Conservation (phyloP, 2,113 vertebrate species). For the Chionomys nivalis region DNA sequence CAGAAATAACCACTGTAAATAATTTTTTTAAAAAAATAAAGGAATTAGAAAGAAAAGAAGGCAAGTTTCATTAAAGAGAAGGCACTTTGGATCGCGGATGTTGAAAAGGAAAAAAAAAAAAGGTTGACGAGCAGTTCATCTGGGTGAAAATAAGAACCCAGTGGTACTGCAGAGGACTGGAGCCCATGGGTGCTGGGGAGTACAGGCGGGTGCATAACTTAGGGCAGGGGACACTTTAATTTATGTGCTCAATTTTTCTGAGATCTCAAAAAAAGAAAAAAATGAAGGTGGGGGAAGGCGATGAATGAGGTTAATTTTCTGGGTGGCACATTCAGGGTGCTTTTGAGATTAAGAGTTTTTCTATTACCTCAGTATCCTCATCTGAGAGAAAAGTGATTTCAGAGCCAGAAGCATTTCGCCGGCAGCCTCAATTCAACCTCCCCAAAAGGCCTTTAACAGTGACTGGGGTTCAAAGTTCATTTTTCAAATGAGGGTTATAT, state of each 20-base stretch:
- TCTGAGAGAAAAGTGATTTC: constrained; percentile 65
- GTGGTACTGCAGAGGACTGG: constrained; percentile 75
- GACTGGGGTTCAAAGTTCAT: constrained; percentile 15
- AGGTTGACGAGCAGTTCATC: constrained; percentile 68
- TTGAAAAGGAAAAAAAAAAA: constrained; percentile 51
- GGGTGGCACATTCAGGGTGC: constrained; percentile 56
- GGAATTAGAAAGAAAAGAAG: constrained; percentile 73
- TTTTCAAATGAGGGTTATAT: constrained; percentile 53
- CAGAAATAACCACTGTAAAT: constrained; percentile 73
- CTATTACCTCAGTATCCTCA: constrained; percentile 68
- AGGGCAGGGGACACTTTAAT: constrained; percentile 76
- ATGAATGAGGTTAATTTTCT: constrained; percentile 71
- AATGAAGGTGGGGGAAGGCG: constrained; percentile 52
- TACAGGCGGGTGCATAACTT: constrained; percentile 68
- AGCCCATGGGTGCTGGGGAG: constrained; percentile 62
- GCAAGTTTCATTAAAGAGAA: constrained; percentile 75
- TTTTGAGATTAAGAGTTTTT: constrained; percentile 70
- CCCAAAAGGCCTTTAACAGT: neutral
- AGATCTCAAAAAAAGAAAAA: constrained; percentile 71
- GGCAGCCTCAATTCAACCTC: constrained; percentile 24
- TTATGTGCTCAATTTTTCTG: constrained; percentile 75
- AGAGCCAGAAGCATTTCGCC: constrained; percentile 22
- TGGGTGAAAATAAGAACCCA: constrained; percentile 73
- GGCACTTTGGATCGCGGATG: constrained; percentile 65
- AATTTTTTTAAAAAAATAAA: constrained; percentile 52